Evolutionary conservation across 2,113 vertebrate genomes (phyloP), one percentile per base, ranked within the genome.

Genomic region (Murina feae): DNA sequence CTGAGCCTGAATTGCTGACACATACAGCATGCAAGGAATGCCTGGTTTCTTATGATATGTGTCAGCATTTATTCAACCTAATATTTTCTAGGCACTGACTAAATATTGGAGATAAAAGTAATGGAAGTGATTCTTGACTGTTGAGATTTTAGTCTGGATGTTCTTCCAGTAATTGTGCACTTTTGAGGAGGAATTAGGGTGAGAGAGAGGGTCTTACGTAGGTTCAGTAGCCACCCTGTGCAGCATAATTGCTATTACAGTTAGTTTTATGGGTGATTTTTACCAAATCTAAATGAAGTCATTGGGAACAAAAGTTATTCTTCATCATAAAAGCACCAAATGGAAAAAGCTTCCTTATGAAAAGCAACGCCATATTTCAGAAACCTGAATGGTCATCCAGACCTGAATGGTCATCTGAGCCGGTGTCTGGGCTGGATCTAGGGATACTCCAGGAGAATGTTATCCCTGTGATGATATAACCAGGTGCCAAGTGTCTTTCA

Each of bases 11-110:
- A 32, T 47, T 30, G 20, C 42, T 76, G 44, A 44, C 17, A 3
- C 12, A 1, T 1, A 6, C 21, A 12, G 2, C 65, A 4, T 6
- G 6, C 17, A 21, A 28, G 20, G 9, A 9, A 30, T 21, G 6
- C 12, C 72, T 74, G 76, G 47, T 12, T 47, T 23, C 58, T 39
- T 9, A 2, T 12, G 5, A 9, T 12, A 13, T 30, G 53, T 53
- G 13, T 32, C 42, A 20, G 5, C 32, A 20, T 51, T 66, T 66
- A 44, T 2, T 32, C 17, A 35, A 18, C 32, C 9, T 76, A 30
- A 7, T 37, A 2, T 74, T 68, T 20, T 23, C 65, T 79, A 37
- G 47, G 80, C 66, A 23, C 44, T 17, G 30, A 44, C 49, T 63
- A 37, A 30, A 35, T 42, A 2, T 3, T 47, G 25, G 12, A 42